phyloP scores from a whole-genome alignment of 2,888 invertebrate species.

The Cantharis nigra region DNA sequence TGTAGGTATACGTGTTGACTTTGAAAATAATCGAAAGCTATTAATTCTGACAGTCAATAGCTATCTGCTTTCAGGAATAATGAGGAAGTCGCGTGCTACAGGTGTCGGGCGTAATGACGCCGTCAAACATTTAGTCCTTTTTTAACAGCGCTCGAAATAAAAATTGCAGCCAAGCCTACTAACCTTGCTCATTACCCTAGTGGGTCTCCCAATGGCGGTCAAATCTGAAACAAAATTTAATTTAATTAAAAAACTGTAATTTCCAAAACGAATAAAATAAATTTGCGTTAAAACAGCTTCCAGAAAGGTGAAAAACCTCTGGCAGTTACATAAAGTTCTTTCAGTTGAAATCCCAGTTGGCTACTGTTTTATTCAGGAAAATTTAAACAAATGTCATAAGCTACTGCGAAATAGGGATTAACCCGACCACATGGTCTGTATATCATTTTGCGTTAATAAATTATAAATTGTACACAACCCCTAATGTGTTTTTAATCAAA shows the following conservation, averaged over 20 bases:
- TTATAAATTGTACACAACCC: slow-evolving; percentile 45
- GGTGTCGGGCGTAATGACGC: slow-evolving; percentile 50
- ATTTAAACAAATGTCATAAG: slow-evolving; percentile 31
- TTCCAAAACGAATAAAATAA: background rate
- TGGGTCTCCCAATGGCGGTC: slow-evolving; percentile 46
- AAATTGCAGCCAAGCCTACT: slow-evolving; percentile 20
- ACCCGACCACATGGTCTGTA: slow-evolving; percentile 32
- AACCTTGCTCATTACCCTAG: slow-evolving; percentile 54
- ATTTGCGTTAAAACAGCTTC: background rate
- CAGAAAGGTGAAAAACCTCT: slow-evolving; percentile 11
- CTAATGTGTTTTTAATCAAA: slow-evolving; percentile 58
- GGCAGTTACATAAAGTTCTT: slow-evolving; percentile 28
- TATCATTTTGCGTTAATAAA: slow-evolving; percentile 40
- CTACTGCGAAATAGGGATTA: slow-evolving; percentile 34
- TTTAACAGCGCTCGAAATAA: slow-evolving; percentile 28
- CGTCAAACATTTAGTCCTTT: slow-evolving; percentile 44
- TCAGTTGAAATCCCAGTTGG: slow-evolving; percentile 29
- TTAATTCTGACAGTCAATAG: slow-evolving; percentile 51
- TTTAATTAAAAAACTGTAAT: background rate
- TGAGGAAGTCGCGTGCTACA: slow-evolving; percentile 54
- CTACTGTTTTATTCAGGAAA: slow-evolving; percentile 29
- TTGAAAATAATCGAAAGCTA: slow-evolving; percentile 53
- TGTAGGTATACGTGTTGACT: slow-evolving; percentile 46
- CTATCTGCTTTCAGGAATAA: slow-evolving; percentile 50
- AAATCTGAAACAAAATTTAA: slow-evolving; percentile 49